Conservation (phyloP, 1,140 invertebrate species). For the Drosophila pruinosa region DNA sequence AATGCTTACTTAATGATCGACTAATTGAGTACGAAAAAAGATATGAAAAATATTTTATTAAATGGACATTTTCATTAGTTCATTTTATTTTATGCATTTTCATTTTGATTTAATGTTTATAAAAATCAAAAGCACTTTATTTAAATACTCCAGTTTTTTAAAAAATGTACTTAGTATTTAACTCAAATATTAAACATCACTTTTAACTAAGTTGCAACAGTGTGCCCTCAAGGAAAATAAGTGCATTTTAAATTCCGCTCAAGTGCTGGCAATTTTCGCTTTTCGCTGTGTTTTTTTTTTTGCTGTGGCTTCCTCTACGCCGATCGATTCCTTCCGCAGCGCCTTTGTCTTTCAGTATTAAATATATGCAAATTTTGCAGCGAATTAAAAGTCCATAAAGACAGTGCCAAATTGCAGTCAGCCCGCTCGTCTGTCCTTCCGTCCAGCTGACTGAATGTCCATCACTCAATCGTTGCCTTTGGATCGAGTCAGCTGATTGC, state of each 20-base stretch:
- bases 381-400: conserved; percentile 51
- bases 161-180: neutral
- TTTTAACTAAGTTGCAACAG: neutral
- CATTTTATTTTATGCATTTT: too few relatives aligned
- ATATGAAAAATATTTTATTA: too few relatives aligned
- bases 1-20: too few relatives aligned
- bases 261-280: conserved; percentile 66
- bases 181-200: neutral
- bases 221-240: conserved; percentile 5
- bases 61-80: too few relatives aligned
- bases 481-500: conserved; percentile 37
- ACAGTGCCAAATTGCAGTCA: conserved; percentile 32
- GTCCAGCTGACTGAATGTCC: neutral
- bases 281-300: conserved; percentile 20
- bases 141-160: too few relatives aligned
- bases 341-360: conserved; percentile 40
- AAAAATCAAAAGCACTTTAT: too few relatives aligned
- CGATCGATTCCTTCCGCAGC: conserved; percentile 53
- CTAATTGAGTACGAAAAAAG: too few relatives aligned
- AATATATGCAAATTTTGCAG: conserved; percentile 56
- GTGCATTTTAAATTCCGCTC: conserved; percentile 68
- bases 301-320: conserved; percentile 40
- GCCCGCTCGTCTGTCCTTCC: neutral
- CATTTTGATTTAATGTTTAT: too few relatives aligned
- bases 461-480: too few relatives aligned